phyloP scores from a whole-genome alignment of 2,888 invertebrate genomes.

The Eulithis prunata region DNA sequence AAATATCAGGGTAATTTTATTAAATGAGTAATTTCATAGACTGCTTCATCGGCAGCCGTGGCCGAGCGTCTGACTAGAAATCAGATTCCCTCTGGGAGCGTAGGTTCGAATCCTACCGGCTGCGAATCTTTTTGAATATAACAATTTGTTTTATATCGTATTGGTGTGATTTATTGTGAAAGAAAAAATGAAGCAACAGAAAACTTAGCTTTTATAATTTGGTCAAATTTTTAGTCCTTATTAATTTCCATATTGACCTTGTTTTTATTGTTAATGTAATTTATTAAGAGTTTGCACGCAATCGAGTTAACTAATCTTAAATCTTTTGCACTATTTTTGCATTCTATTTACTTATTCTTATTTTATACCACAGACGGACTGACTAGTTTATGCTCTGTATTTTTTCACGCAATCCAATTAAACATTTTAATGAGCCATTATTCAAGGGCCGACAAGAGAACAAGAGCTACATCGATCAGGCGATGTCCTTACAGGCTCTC shows the following conservation, averaged over 20 bases:
- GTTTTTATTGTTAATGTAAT: too few species aligned
- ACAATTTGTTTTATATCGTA: not conserved
- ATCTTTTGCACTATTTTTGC: not conserved
- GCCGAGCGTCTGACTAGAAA: conserved; percentile 96
- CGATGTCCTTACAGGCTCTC: conserved; percentile 35
- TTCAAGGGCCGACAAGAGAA: conserved; percentile 29
- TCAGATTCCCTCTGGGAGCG: conserved; percentile 95
- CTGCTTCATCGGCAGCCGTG: conserved; percentile 91
- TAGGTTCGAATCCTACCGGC: conserved; percentile 96
- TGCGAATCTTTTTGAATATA: conserved; percentile 78
- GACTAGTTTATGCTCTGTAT: conserved; percentile 6
- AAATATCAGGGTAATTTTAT: not conserved
- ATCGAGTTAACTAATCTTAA: not conserved
- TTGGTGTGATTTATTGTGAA: not conserved
- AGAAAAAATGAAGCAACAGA: too few species aligned
- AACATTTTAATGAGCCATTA: conserved; percentile 37
- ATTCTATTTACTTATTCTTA: not conserved
- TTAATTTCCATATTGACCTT: too few species aligned
- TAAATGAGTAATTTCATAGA: conserved; percentile 45
- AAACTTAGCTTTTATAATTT: too few species aligned
- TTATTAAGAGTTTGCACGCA: too few species aligned
- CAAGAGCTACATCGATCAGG: conserved; percentile 34
- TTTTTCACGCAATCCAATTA: conserved; percentile 29
- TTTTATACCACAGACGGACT: not conserved
- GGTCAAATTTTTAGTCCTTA: too few species aligned